These are phyloP conservation scores for Patiria miniata DNA, from an alignment of 35 echinoderm and acorn worm genomes.

Conservation along the genomic window DNA sequence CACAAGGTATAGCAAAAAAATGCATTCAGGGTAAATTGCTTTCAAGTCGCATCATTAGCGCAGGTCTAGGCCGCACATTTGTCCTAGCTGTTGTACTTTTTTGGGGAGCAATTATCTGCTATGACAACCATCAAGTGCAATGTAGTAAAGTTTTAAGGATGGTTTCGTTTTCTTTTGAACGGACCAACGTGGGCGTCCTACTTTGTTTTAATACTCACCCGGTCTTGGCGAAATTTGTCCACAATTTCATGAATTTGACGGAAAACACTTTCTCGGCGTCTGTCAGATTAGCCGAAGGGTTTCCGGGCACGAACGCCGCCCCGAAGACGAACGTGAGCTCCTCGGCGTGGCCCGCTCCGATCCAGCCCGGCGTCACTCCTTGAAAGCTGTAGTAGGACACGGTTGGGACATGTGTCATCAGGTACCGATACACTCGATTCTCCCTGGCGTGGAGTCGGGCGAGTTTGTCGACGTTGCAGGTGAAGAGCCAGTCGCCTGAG, in stretches of 20 bases:
- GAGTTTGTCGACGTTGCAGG: conserved; percentile 28
- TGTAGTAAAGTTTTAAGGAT: too few relatives aligned
- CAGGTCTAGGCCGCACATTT: too few relatives aligned
- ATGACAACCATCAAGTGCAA: too few relatives aligned
- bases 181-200: too few relatives aligned
- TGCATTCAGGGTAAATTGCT: too few relatives aligned
- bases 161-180: too few relatives aligned
- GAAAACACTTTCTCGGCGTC: conserved; percentile 56
- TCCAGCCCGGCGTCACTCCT: conserved; percentile 46
- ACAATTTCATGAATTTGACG: conserved; percentile 65
- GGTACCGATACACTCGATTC: conserved; percentile 68
- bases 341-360: conserved; percentile 72
- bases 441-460: not conserved
- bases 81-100: too few relatives aligned
- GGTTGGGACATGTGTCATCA: conserved; percentile 61
- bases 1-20: too few relatives aligned
- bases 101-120: too few relatives aligned
- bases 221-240: conserved; percentile 90
- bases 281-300: conserved; percentile 18
- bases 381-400: conserved; percentile 30
- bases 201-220: conserved; percentile 54
- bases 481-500: conserved; percentile 3
- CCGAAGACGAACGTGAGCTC: conserved; percentile 88
- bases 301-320: conserved; percentile 30
- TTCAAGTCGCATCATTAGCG: too few relatives aligned